Evolutionary conservation across 2,797 vertebrate genomes (phyloP).

Genomic region (Setipinna tenuifilis): DNA sequence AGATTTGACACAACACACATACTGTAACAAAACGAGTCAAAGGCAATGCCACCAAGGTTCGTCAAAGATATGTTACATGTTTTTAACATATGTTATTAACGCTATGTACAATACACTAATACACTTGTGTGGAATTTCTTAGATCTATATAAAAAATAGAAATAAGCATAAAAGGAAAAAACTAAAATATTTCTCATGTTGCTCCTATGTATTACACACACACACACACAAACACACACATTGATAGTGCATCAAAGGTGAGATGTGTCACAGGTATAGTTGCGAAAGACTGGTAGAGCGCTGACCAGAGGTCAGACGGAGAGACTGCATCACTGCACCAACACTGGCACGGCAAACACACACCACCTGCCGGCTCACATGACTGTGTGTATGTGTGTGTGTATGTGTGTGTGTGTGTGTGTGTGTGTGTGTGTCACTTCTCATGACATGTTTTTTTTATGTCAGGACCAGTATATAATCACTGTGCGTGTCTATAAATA

Average conservation of each 20-base stretch:
- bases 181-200: too few species aligned
- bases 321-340: slow-evolving; percentile 69
- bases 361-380: slow-evolving; percentile 69
- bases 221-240: slow-evolving; percentile 42
- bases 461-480: too few species aligned
- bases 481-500: too few species aligned
- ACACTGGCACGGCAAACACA: slow-evolving; percentile 70
- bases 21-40: slow-evolving; percentile 26
- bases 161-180: too few species aligned
- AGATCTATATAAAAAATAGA: too few species aligned
- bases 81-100: too few species aligned
- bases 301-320: slow-evolving; percentile 43
- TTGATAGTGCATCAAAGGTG: slow-evolving; percentile 46
- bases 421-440: background rate
- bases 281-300: slow-evolving; percentile 45
- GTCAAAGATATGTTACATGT: too few species aligned
- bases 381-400: slow-evolving; percentile 48
- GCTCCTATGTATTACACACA: background rate
- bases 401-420: background rate
- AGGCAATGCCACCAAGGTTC: too few species aligned
- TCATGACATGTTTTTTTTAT: too few species aligned
- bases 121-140: too few species aligned
- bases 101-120: too few species aligned
- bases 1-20: slow-evolving; percentile 44
- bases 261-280: slow-evolving; percentile 43